phyloP scores from a whole-genome alignment of 2,113 vertebrate genomes.

The Dendrocopos noguchii region DNA sequence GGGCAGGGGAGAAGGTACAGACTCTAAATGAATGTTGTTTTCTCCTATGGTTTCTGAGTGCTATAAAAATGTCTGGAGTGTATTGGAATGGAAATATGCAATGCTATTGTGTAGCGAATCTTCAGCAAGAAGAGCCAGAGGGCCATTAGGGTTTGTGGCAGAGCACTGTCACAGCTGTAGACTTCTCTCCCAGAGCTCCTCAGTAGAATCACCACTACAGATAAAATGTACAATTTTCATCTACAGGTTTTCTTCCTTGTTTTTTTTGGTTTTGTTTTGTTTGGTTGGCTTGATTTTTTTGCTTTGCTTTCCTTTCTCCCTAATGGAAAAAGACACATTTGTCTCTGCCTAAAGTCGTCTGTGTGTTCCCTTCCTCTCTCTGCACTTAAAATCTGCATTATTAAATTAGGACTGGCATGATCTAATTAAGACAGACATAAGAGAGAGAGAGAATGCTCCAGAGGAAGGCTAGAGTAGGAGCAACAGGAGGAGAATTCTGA shows the following conservation, averaged over 20 bases:
- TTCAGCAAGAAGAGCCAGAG: background rate
- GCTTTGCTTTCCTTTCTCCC: background rate
- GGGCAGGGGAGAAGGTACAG: background rate
- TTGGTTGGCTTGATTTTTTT: no score
- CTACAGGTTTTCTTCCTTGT: background rate
- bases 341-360: constrained; percentile 33
- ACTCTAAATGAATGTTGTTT: background rate
- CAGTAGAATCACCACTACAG: background rate
- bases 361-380: background rate
- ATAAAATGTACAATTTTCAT: background rate
- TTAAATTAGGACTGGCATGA: constrained; percentile 33
- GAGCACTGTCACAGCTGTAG: background rate
- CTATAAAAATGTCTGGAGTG: background rate
- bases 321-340: constrained; percentile 24
- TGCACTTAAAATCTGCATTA: constrained; percentile 21
- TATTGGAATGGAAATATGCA: background rate
- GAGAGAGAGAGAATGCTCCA: constrained; percentile 20
- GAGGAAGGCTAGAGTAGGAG: constrained; percentile 37
- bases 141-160: background rate
- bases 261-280: no score
- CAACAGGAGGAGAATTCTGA: constrained; percentile 6
- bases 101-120: background rate
- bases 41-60: background rate
- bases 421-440: constrained; percentile 61
- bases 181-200: background rate